Percentiles rank a stretch among this genome's conserved stretches.
These are phyloP conservation scores for Chloromyia formosa DNA, from an alignment of 2,888 invertebrate genomes.

Conservation along the genomic window DNA sequence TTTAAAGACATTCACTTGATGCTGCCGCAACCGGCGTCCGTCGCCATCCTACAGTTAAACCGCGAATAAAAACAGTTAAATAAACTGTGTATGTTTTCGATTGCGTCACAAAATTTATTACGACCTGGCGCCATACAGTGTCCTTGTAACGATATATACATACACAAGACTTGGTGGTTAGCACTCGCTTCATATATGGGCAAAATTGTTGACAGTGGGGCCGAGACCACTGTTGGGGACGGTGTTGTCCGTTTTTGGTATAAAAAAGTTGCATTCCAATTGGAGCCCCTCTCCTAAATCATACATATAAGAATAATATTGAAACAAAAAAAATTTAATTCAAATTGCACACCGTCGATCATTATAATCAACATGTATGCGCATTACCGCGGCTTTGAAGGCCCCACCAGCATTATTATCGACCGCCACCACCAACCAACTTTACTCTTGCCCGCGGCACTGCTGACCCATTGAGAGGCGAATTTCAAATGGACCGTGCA, in stretches of 20 bases:
- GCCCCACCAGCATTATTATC: slow-evolving; percentile 17
- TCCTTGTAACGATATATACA: slow-evolving; percentile 38
- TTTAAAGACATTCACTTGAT: slow-evolving; percentile 36
- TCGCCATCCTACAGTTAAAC: slow-evolving; percentile 15
- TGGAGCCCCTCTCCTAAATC: slow-evolving; percentile 24
- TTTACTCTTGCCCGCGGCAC: not conserved
- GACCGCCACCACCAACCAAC: slow-evolving; percentile 33
- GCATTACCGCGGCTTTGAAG: not conserved
- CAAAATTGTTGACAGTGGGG: slow-evolving; percentile 22
- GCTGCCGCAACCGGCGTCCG: slow-evolving; percentile 7
- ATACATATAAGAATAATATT: no score
- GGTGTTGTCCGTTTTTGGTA: slow-evolving; percentile 14
- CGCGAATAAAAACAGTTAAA: slow-evolving; percentile 16
- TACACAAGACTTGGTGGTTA: slow-evolving; percentile 11
- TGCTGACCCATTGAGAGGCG: slow-evolving; percentile 34
- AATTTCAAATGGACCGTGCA: slow-evolving; percentile 23
- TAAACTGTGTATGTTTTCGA: slow-evolving; percentile 7
- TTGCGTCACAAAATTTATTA: slow-evolving; percentile 39
- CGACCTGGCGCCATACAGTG: slow-evolving; percentile 35
- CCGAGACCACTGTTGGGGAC: not conserved
- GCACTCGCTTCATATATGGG: slow-evolving; percentile 34
- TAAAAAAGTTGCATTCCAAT: slow-evolving; percentile 25
- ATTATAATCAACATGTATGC: slow-evolving; percentile 3
- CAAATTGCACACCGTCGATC: slow-evolving; percentile 10
- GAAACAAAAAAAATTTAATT: slow-evolving; percentile 17